Evolutionary conservation across 1,140 invertebrate species (phyloP).

Genomic region (Brachionus plicatilis): DNA sequence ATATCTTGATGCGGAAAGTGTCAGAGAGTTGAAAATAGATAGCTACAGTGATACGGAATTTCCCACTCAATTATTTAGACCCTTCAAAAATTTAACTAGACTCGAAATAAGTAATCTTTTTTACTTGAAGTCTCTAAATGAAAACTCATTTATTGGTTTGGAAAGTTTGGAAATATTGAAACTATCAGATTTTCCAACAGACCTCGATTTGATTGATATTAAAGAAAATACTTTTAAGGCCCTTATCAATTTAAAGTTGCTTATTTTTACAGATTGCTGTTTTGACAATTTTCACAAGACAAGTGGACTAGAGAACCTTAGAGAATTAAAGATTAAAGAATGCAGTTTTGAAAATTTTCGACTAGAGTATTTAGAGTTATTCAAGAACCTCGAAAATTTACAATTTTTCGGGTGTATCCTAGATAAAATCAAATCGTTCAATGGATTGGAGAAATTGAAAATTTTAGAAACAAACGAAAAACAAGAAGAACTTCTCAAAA

Average conservation of each 20-base stretch:
- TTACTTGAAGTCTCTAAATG: background rate
- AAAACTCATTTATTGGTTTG: background rate
- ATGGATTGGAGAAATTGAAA: background rate
- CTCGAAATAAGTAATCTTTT: background rate
- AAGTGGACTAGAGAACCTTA: background rate
- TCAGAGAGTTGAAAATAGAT: background rate
- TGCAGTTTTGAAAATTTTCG: background rate
- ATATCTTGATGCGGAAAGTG: background rate
- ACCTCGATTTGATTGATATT: background rate
- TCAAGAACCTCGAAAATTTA: background rate
- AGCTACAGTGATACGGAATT: background rate
- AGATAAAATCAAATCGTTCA: background rate
- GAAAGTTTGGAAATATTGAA: background rate
- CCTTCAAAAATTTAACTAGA: background rate
- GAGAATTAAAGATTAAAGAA: background rate
- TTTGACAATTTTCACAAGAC: background rate
- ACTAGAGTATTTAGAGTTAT: background rate
- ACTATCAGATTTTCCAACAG: no score
- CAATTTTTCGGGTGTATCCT: background rate
- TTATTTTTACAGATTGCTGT: background rate
- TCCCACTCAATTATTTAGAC: background rate
- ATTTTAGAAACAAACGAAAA: background rate
- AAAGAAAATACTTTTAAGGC: background rate
- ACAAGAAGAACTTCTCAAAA: background rate
- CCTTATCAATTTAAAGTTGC: background rate